Conservation (phyloP, 2,888 invertebrate species). For the Pseudococcus longispinus region DNA sequence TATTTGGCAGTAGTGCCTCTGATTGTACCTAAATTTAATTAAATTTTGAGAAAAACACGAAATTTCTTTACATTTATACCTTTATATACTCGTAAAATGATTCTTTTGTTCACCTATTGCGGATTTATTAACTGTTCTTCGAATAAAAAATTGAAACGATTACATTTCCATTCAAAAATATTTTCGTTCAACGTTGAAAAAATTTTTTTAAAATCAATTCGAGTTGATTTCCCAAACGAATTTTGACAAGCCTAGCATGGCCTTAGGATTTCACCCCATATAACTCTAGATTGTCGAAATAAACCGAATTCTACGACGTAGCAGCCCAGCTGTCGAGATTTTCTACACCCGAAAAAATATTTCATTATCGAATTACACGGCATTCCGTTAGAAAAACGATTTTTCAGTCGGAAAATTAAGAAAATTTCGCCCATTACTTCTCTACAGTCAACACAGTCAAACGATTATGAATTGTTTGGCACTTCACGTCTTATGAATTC, state of each 20-base stretch:
- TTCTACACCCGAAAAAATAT: neutral
- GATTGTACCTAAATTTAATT: too few species aligned
- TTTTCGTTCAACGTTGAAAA: too few species aligned
- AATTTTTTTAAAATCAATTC: too few species aligned
- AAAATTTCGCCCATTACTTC: neutral
- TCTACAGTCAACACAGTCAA: neutral
- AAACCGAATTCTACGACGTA: neutral
- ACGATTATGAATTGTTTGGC: constrained; percentile 2
- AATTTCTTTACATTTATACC: too few species aligned
- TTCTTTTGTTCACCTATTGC: too few species aligned
- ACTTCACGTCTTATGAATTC: constrained; percentile 5
- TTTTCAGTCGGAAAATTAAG: neutral
- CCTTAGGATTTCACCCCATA: neutral
- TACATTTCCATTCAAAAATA: too few species aligned
- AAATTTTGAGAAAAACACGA: too few species aligned
- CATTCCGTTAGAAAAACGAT: neutral
- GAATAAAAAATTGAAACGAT: too few species aligned
- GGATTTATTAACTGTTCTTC: too few species aligned
- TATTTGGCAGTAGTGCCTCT: too few species aligned
- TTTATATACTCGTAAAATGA: too few species aligned
- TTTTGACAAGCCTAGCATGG: neutral
- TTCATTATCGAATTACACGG: neutral
- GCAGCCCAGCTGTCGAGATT: neutral
- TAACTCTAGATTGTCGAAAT: neutral
- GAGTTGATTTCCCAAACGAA: neutral